phyloP scores from a whole-genome alignment of 2,113 vertebrate species.

The Thomomys bottae region DNA sequence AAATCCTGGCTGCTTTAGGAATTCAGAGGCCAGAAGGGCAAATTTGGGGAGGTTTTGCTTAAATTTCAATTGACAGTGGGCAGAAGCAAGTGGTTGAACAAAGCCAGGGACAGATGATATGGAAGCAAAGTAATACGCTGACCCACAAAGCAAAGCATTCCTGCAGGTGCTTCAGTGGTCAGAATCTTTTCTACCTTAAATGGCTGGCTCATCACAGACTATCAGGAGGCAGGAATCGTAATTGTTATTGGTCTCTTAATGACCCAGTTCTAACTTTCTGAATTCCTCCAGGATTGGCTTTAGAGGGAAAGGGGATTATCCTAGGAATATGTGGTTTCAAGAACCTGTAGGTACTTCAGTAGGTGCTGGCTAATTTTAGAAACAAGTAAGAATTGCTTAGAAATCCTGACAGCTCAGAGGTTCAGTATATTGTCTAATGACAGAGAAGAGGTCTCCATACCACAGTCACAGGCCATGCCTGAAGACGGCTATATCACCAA shows the following conservation, averaged over 20 bases:
- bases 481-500: neutral
- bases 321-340: neutral
- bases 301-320: neutral
- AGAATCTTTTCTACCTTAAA: neutral
- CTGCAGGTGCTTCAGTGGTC: no score
- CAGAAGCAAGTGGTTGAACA: neutral
- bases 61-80: neutral
- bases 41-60: neutral
- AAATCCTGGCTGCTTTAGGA: neutral
- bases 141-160: neutral
- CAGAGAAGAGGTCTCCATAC: accelerated
- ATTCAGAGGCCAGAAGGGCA: neutral
- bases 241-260: neutral
- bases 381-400: neutral
- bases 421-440: neutral
- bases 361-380: neutral
- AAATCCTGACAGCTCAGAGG: neutral
- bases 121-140: neutral
- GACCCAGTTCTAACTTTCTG: neutral
- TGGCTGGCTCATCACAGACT: neutral
- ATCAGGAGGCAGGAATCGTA: neutral
- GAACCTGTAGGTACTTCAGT: neutral
- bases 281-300: neutral
- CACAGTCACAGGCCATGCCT: neutral
- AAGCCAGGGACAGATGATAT: neutral